Percentiles rank a stretch among this genome's conserved stretches.
These are phyloP conservation scores for Gastrophysa polygoni DNA, from an alignment of 2,888 invertebrate genomes.

Conservation along the genomic window DNA sequence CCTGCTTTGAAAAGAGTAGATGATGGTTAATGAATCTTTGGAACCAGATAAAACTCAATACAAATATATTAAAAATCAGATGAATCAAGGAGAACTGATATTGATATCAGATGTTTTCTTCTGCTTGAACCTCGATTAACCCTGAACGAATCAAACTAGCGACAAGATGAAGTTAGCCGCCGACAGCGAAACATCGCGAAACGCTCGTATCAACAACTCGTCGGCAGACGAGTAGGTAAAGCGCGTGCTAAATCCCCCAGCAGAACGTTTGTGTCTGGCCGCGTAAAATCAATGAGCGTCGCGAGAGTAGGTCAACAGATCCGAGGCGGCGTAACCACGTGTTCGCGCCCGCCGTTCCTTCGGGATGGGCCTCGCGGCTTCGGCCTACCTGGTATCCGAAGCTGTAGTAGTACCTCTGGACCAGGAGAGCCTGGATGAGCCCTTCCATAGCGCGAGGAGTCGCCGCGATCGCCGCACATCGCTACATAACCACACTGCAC, in stretches of 20 bases:
- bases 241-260: constrained; percentile 40
- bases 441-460: constrained; percentile 55
- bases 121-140: not conserved
- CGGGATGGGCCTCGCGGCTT: not conserved
- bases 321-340: constrained; percentile 38
- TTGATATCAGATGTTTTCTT: too few relatives aligned
- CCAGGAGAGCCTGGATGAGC: constrained; percentile 58
- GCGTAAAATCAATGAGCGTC: constrained; percentile 50
- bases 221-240: constrained; percentile 24
- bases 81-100: too few relatives aligned
- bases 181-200: constrained; percentile 19
- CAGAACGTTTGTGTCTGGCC: constrained; percentile 44
- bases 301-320: constrained; percentile 51
- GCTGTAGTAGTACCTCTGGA: constrained; percentile 50
- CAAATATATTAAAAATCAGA: too few relatives aligned
- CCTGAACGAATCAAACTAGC: not conserved
- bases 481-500: constrained; percentile 51
- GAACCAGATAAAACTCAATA: too few relatives aligned
- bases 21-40: too few relatives aligned
- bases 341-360: constrained; percentile 18
- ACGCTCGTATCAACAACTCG: constrained; percentile 31
- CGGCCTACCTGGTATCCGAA: constrained; percentile 54
- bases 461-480: constrained; percentile 44
- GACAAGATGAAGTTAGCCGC: not conserved
- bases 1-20: too few relatives aligned